Conservation (phyloP, 2,888 invertebrate species). For the Phyto melanocephala region DNA sequence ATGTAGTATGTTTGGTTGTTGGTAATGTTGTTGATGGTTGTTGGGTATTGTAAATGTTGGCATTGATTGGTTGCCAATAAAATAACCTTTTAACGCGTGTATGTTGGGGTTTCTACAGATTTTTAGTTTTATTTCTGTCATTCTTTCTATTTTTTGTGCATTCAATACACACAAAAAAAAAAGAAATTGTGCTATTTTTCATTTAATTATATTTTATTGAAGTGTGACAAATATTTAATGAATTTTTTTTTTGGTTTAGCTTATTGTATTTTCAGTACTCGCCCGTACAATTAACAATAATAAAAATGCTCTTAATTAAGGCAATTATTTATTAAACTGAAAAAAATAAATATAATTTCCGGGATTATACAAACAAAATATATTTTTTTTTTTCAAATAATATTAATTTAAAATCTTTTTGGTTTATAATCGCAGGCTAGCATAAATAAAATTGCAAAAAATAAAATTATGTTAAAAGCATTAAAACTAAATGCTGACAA, state of each 20-base stretch:
- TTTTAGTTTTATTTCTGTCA: constrained; percentile 5
- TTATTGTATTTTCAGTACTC: neutral
- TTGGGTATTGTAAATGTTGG: constrained; percentile 52
- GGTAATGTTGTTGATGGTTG: constrained; percentile 25
- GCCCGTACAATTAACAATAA: neutral
- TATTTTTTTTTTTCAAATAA: neutral
- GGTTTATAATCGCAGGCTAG: no score
- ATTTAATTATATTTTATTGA: constrained; percentile 64
- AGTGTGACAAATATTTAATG: constrained; percentile 64
- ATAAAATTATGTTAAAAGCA: neutral
- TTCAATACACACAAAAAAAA: neutral
- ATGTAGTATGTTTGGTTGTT: no score
- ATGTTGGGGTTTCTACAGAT: constrained; percentile 39
- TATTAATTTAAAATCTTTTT: neutral
- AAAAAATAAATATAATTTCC: constrained; percentile 39
- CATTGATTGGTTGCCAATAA: constrained; percentile 68
- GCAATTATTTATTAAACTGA: constrained; percentile 14
- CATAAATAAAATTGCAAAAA: neutral
- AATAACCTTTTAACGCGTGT: constrained; percentile 67
- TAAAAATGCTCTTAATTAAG: constrained; percentile 15
- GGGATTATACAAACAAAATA: neutral
- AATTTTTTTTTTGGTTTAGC: constrained; percentile 30
- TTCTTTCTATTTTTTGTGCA: neutral
- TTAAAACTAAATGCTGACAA: constrained; percentile 5
- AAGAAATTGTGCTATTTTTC: constrained; percentile 50